Conservation (phyloP, 2,113 vertebrate species). For the Lycaon pictus region DNA sequence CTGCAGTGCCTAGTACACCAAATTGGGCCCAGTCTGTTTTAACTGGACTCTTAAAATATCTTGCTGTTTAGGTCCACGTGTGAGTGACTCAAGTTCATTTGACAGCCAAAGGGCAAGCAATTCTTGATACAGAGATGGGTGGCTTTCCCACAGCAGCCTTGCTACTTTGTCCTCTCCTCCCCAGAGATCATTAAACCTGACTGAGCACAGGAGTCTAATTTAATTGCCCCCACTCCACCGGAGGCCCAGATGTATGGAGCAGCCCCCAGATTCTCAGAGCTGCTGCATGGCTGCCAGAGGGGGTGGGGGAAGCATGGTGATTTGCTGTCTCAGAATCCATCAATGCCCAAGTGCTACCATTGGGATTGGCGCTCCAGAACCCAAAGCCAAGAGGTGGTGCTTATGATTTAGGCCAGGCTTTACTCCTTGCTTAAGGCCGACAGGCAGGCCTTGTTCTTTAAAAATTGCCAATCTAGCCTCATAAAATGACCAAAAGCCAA, state of each 20-base stretch:
- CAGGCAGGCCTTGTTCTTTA: background rate
- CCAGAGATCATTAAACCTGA: accelerated
- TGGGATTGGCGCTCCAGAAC: background rate
- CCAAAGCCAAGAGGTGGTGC: background rate
- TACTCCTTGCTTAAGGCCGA: background rate
- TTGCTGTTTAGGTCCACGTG: background rate
- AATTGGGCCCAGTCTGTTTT: too few species aligned
- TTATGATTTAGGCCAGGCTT: background rate
- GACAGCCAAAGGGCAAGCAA: background rate
- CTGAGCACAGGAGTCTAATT: background rate
- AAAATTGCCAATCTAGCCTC: background rate
- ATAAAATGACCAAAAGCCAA: background rate
- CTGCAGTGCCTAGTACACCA: accelerated
- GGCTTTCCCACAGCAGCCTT: background rate
- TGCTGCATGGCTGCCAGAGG: accelerated
- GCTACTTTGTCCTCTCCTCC: background rate
- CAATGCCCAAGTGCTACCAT: background rate
- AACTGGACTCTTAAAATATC: background rate
- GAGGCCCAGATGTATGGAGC: background rate
- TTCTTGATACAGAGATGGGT: background rate
- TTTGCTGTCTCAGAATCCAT: background rate
- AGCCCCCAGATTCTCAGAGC: background rate
- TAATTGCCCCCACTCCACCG: accelerated
- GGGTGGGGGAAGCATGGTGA: accelerated
- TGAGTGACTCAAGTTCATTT: background rate